A percentile compares a stretch with the other conserved stretches of the same genome.
These are phyloP conservation scores for Scomber japonicus DNA, from an alignment of 2,113 vertebrate genomes.

Conservation along the genomic window DNA sequence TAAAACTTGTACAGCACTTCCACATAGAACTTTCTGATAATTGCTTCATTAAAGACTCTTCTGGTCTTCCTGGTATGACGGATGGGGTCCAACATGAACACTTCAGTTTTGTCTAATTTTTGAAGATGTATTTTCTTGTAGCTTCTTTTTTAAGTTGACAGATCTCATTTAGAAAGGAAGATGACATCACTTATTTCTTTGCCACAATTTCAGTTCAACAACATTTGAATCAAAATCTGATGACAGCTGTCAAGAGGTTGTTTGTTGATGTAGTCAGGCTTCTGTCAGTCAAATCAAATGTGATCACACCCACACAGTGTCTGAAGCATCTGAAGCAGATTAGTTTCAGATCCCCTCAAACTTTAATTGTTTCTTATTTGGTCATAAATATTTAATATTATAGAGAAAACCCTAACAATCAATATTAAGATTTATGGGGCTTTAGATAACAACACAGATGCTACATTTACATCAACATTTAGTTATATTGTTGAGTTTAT, in stretches of 20 bases:
- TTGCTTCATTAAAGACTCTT: not conserved
- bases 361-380: not conserved
- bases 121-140: no score
- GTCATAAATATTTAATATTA: not conserved
- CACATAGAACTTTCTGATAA: slow-evolving; percentile 5
- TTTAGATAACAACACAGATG: not conserved
- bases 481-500: not conserved
- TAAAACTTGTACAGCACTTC: not conserved
- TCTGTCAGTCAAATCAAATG: not conserved
- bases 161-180: not conserved
- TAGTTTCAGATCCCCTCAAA: no score
- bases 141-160: no score
- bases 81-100: not conserved
- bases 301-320: not conserved
- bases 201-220: not conserved
- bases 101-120: no score
- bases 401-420: not conserved
- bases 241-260: not conserved
- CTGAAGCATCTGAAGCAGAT: no score
- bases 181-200: not conserved
- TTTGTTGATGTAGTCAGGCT: not conserved
- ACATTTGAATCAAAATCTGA: slow-evolving; percentile 2
- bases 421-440: not conserved
- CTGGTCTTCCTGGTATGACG: not conserved
- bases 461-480: not conserved